Evolutionary conservation across 2,113 vertebrate genomes (phyloP).

Genomic region (Campylomormyrus tamandua): DNA sequence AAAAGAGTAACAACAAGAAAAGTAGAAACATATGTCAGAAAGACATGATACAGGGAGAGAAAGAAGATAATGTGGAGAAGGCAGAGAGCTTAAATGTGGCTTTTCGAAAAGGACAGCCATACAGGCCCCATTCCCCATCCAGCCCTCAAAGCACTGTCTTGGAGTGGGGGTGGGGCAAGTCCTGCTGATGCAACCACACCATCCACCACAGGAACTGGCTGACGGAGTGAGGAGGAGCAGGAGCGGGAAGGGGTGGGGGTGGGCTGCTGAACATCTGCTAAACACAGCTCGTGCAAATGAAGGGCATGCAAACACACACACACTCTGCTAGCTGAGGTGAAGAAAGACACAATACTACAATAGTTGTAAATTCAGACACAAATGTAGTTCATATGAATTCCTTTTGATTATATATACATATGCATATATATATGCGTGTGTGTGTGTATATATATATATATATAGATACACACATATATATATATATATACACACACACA

Average conservation of each 20-base stretch:
- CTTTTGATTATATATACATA: not conserved
- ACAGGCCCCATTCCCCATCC: not conserved
- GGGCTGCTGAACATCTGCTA: slow-evolving; percentile 6
- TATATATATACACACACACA: too few species aligned
- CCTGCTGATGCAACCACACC: slow-evolving; percentile 43
- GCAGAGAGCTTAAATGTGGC: not conserved
- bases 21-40: not conserved
- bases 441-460: too few species aligned
- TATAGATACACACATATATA: too few species aligned
- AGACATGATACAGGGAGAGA: not conserved
- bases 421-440: too few species aligned
- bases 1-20: not conserved
- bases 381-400: not conserved
- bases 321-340: not conserved
- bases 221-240: not conserved
- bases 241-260: not conserved
- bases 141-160: not conserved
- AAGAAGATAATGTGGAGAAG: not conserved
- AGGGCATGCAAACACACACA: not conserved
- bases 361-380: not conserved
- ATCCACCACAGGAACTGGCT: slow-evolving; percentile 27
- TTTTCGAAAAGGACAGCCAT: not conserved
- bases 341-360: not conserved
- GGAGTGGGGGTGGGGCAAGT: not conserved
- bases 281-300: not conserved